phyloP scores from a whole-genome alignment of 2,797 vertebrate genomes.

The Paramormyrops hopkinsi region DNA sequence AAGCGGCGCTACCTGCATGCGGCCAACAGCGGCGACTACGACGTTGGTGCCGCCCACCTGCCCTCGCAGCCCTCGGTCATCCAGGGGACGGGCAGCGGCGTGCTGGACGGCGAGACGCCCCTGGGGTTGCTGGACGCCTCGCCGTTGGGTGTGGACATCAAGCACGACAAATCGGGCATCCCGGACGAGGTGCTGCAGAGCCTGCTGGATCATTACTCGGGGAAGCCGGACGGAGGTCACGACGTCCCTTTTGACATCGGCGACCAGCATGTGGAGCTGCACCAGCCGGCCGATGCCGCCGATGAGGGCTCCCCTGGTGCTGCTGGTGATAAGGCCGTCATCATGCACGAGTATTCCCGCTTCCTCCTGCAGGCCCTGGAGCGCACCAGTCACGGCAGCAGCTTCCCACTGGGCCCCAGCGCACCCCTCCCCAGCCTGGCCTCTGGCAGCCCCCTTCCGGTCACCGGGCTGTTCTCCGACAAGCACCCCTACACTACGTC shows the following conservation, averaged over 20 bases:
- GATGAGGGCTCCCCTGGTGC: conserved; percentile 66
- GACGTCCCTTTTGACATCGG: conserved; percentile 80
- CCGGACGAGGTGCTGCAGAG: conserved; percentile 96
- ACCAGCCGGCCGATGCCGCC: conserved; percentile 55
- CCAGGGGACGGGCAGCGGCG: conserved; percentile 76
- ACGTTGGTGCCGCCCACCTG: conserved; percentile 74
- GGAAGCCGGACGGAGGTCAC: conserved; percentile 77
- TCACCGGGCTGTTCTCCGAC: conserved; percentile 78
- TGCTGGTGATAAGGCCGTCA: conserved; percentile 76
- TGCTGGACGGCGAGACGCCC: conserved; percentile 74
- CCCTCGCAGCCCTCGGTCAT: conserved; percentile 78
- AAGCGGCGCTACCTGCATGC: conserved; percentile 91
- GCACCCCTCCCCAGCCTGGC: conserved; percentile 69
- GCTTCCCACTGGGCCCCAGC: conserved; percentile 76
- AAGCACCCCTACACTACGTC: conserved; percentile 92
- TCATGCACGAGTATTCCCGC: conserved; percentile 97
- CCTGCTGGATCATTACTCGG: conserved; percentile 89
- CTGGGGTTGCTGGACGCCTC: conserved; percentile 77
- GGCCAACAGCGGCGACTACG: conserved; percentile 71
- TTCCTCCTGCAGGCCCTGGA: conserved; percentile 97
- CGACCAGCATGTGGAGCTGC: conserved; percentile 82
- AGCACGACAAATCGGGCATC: conserved; percentile 89
- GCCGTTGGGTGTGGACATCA: conserved; percentile 68
- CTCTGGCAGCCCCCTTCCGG: conserved; percentile 68
- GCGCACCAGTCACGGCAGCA: conserved; percentile 86